A percentile compares a stretch with the other conserved stretches of the same genome.
phyloP scores from a whole-genome alignment of 2,113 vertebrate genomes.

The Hippocampus mohnikei region DNA sequence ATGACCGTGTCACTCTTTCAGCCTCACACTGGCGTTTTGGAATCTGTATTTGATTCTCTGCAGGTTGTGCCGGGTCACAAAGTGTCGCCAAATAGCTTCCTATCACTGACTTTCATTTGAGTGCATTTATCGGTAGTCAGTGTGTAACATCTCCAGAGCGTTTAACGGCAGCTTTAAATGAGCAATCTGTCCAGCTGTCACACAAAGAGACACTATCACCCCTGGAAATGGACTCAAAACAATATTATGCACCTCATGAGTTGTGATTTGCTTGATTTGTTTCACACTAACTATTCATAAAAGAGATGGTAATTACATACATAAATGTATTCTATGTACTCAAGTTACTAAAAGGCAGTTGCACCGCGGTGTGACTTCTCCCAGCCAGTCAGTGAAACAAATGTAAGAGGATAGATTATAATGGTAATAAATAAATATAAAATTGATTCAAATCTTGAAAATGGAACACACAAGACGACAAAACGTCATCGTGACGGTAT shows the following conservation, averaged over 20 bases:
- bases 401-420: too few species aligned
- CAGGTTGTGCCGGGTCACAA: neutral
- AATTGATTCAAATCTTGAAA: too few species aligned
- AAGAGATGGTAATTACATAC: neutral
- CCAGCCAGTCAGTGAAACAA: too few species aligned
- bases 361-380: too few species aligned
- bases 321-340: too few species aligned
- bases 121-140: neutral
- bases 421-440: too few species aligned
- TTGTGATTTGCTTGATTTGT: neutral
- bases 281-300: neutral
- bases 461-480: too few species aligned
- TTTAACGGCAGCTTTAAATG: slow-evolving; percentile 3
- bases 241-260: neutral
- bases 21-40: slow-evolving; percentile 19
- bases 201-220: neutral
- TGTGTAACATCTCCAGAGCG: neutral
- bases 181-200: slow-evolving; percentile 4
- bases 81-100: neutral
- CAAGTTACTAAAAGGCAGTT: too few species aligned
- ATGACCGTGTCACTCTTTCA: neutral
- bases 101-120: neutral
- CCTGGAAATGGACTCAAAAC: neutral
- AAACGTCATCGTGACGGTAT: too few species aligned
- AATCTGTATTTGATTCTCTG: slow-evolving; percentile 15